Base-by-base conservation (phyloP, 2,113 vertebrate species). In the Melanocharis versteri region DNA sequence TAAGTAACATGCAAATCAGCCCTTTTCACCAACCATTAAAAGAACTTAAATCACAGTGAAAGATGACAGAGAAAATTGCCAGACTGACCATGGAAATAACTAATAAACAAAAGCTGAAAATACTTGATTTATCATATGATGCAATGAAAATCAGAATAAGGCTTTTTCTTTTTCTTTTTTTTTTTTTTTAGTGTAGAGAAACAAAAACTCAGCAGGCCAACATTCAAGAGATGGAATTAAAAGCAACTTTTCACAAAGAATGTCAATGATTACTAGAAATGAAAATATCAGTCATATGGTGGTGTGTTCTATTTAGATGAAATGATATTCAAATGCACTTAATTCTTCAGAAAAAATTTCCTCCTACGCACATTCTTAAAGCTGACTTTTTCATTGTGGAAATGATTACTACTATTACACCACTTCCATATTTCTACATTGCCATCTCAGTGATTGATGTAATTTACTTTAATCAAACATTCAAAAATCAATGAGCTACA, bases 271-370 rank as follows among this genome's bases (percentile, higher is more conserved):
- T 79, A 83, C 48, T 91, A 92, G 71, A 96, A 91, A n/a, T 68
- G n/a, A 85, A 97, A 97, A 76, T 58, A 86, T 33, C 45, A 88
- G 50, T 81, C 75, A 91, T 56, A 84, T 4, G 71, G 58, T 90
- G n/a, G 51, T 77, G 51, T 57, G 50, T 37, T 72, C 45, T 86
- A 93, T 70, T 90, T 83, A 91, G 40, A 81, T 76, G 27, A 96
- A 80, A 76, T 87, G 19, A 81, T 87, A 95, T 70, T 86, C 47
- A 83, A 93, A 89, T 72, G 81, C n/a, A 85, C 51, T 65, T 93
- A 94, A 73, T 96, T 96, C 83, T 91, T 95, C 51, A 90, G 94
- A 94, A 95, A 97, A 66, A 89, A 84, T 35, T 93, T 91, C 91
- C 69, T 95, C 91, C 94, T 76, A 96, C 95, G 80, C 75, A 95